A percentile compares a stretch with the other conserved stretches of the same genome.
Conservation (phyloP, 2,797 vertebrate genomes). For the Leptodactylus fallax region DNA sequence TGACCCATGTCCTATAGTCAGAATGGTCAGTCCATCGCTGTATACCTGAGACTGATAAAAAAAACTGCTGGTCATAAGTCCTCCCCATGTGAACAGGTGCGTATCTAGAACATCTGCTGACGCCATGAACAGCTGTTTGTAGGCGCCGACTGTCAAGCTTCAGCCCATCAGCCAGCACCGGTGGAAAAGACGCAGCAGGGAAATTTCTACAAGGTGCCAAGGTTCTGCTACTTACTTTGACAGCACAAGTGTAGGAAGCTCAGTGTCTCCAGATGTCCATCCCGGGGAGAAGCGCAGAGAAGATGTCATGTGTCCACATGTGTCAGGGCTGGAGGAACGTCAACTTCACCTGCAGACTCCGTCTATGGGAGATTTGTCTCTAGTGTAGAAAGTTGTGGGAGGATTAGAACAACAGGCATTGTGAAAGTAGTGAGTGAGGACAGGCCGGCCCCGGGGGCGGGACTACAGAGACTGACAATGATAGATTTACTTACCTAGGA, state of each 20-base stretch:
- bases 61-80: neutral
- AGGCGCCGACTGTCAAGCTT: neutral
- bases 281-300: neutral
- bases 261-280: conserved; percentile 32
- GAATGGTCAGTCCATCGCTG: too few relatives aligned
- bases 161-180: neutral
- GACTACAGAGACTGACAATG: neutral
- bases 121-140: neutral
- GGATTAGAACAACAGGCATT: conserved; percentile 17
- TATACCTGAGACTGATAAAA: too few relatives aligned
- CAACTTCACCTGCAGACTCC: neutral
- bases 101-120: conserved; percentile 23
- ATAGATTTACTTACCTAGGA: neutral
- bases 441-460: conserved; percentile 43
- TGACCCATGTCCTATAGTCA: too few relatives aligned
- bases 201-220: neutral
- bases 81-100: neutral
- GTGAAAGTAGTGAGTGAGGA: neutral
- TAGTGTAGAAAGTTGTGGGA: conserved; percentile 32
- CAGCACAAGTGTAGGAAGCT: conserved; percentile 17
- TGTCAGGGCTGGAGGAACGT: conserved; percentile 13
- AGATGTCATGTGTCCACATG: conserved; percentile 36
- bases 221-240: conserved; percentile 37
- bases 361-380: neutral
- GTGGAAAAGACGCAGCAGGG: neutral